Conservation (phyloP, 2,113 vertebrate species). For the Neotoma lepida region DNA sequence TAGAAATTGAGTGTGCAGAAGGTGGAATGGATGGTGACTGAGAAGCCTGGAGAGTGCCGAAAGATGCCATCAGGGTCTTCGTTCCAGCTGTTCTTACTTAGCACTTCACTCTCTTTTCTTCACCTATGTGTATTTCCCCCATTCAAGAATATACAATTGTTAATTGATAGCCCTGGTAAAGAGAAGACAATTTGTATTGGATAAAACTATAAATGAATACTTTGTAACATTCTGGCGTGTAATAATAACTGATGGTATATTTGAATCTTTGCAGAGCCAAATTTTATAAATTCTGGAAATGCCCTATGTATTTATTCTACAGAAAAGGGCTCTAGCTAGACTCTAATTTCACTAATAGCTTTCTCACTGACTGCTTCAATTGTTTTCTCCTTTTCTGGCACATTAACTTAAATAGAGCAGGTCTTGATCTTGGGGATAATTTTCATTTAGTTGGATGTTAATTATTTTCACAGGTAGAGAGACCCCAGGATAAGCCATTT, state of each 20-base stretch:
- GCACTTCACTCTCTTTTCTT: not conserved
- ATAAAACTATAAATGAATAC: not conserved
- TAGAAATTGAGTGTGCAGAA: not conserved
- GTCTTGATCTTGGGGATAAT: constrained; percentile 45
- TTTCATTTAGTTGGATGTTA: constrained; percentile 66
- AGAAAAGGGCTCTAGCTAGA: not conserved
- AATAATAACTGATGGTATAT: not conserved
- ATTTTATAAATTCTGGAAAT: not conserved
- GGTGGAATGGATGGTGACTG: not conserved
- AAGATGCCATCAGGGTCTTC: not conserved
- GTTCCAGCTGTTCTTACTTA: not conserved
- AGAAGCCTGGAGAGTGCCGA: not conserved
- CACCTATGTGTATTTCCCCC: not conserved
- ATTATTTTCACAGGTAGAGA: constrained; percentile 75
- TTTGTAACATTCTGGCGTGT: not conserved
- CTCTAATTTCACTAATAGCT: constrained; percentile 2
- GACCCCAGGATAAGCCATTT: constrained; percentile 38
- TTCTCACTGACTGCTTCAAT: constrained; percentile 36
- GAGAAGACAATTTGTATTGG: not conserved
- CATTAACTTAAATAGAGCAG: constrained; percentile 60
- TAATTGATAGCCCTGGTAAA: not conserved
- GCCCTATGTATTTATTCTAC: not conserved
- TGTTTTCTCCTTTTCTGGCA: constrained; percentile 19
- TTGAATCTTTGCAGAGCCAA: not conserved
- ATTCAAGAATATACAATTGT: not conserved